Conservation (phyloP, 2,888 invertebrate species). For the Marronus borbonicus region DNA sequence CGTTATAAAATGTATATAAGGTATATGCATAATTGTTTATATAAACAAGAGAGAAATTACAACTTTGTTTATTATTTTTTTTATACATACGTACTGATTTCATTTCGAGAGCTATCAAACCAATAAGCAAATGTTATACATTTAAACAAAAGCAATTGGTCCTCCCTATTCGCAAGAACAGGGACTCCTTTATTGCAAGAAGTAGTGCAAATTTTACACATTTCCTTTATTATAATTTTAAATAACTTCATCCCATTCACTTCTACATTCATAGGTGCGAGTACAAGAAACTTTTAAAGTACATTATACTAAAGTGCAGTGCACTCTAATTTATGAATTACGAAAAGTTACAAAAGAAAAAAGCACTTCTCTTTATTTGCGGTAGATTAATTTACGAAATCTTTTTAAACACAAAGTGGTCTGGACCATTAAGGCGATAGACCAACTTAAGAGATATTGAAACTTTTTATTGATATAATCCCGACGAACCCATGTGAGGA, state of each 20-base stretch:
- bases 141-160: no score
- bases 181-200: no score
- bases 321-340: constrained; percentile 32
- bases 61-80: no score
- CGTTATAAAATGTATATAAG: no score
- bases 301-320: background rate
- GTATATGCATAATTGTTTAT: no score
- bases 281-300: background rate
- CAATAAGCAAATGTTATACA: no score
- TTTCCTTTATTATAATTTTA: no score
- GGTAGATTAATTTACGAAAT: constrained; percentile 39
- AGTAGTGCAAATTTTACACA: no score
- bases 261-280: background rate
- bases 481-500: constrained; percentile 68
- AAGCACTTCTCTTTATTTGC: constrained; percentile 32
- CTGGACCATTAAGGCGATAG: constrained; percentile 45
- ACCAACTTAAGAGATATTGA: constrained; percentile 60
- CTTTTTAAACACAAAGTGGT: constrained; percentile 49
- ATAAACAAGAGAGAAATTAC: no score
- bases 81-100: no score
- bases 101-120: no score
- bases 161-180: no score
- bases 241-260: background rate
- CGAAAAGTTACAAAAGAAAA: constrained; percentile 25
- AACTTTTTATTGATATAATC: constrained; percentile 66